Evolutionary conservation across 2,888 invertebrate genomes (phyloP).

Genomic region (Pantelozetes paolii): DNA sequence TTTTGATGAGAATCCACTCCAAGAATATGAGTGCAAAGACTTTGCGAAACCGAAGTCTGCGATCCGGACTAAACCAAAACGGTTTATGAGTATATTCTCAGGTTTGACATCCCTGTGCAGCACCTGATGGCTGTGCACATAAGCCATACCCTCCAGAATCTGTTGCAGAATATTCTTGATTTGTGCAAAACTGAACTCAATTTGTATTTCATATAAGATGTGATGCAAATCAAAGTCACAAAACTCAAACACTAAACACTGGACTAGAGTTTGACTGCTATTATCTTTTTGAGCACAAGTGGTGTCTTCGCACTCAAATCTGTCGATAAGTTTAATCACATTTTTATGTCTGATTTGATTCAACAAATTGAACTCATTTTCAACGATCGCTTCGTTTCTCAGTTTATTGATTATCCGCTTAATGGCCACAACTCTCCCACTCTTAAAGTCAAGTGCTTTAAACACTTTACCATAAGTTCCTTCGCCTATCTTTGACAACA

Average conservation of each 20-base stretch:
- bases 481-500: constrained; percentile 22
- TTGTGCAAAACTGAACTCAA: neutral
- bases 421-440: constrained; percentile 23
- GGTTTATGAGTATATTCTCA: constrained; percentile 15
- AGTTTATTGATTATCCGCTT: constrained; percentile 7
- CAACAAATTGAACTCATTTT: constrained; percentile 8
- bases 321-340: constrained; percentile 18
- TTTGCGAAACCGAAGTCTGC: constrained; percentile 28
- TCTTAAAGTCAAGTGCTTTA: neutral
- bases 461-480: constrained; percentile 18
- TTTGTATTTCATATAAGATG: neutral
- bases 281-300: neutral
- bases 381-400: neutral
- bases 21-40: neutral
- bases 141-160: constrained; percentile 8
- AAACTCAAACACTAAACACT: constrained; percentile 20
- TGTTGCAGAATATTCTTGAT: constrained; percentile 35
- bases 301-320: constrained; percentile 4
- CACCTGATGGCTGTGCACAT: neutral
- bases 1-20: constrained; percentile 15
- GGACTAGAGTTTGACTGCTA: neutral
- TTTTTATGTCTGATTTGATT: constrained; percentile 5
- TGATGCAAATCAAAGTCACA: constrained; percentile 22
- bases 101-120: constrained; percentile 15
- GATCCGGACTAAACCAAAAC: neutral